phyloP scores from a whole-genome alignment of 1,140 invertebrate species.

The Bombyx mori region DNA sequence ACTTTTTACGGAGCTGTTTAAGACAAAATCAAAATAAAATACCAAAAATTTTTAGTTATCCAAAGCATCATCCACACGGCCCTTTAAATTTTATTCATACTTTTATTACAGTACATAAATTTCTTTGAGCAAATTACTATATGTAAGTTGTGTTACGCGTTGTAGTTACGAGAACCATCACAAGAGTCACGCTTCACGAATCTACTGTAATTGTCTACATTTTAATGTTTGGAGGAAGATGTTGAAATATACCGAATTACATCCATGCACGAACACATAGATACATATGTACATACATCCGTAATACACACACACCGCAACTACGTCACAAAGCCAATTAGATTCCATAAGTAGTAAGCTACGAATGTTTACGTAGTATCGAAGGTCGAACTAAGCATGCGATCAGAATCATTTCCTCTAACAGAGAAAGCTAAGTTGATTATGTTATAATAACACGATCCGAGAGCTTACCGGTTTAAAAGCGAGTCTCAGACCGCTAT shows the following conservation, averaged over 20 bases:
- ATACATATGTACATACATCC: too few relatives aligned
- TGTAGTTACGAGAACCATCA: not conserved
- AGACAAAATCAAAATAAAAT: too few relatives aligned
- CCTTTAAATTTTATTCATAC: too few relatives aligned
- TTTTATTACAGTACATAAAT: too few relatives aligned
- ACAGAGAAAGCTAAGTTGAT: conserved; percentile 5
- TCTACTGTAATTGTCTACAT: conserved; percentile 4
- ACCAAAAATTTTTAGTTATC: too few relatives aligned
- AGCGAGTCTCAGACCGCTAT: conserved; percentile 31
- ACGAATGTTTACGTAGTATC: not conserved
- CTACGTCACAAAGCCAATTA: too few relatives aligned
- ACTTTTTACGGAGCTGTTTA: too few relatives aligned
- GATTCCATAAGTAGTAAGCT: not conserved
- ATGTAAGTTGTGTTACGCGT: conserved; percentile 1
- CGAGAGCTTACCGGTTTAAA: conserved; percentile 29
- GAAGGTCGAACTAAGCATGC: conserved; percentile 1
- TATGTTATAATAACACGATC: conserved; percentile 2
- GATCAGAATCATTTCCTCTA: not conserved
- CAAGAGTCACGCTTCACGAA: conserved; percentile 6
- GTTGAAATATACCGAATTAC: too few relatives aligned
- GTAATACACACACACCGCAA: too few relatives aligned
- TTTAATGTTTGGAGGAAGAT: conserved; percentile 1
- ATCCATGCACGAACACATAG: too few relatives aligned
- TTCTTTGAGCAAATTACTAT: too few relatives aligned
- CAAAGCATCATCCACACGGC: too few relatives aligned